phyloP scores from a whole-genome alignment of 2,113 vertebrate species.

The Poecile atricapillus region DNA sequence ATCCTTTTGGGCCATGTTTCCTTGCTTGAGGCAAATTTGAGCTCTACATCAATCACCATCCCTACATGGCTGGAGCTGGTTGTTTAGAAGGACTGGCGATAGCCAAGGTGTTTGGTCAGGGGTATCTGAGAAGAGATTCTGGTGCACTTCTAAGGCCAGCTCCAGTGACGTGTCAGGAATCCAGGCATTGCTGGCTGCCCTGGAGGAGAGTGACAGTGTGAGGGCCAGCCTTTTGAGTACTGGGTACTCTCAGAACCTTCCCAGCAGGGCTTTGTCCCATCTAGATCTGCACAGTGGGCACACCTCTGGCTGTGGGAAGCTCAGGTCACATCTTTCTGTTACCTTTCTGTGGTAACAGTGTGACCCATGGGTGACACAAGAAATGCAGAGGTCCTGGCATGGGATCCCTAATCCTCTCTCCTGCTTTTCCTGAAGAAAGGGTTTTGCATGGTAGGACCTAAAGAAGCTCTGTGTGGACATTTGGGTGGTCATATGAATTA shows the following conservation, averaged over 20 bases:
- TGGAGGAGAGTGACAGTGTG: rapidly evolving
- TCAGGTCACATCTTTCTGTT: neutral
- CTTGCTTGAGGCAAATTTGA: neutral
- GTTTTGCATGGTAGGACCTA: neutral
- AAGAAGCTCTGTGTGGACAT: neutral
- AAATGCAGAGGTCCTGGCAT: neutral
- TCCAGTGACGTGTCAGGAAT: neutral
- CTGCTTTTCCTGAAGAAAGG: neutral
- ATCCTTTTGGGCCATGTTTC: neutral
- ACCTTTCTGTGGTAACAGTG: neutral
- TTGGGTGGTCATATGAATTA: neutral
- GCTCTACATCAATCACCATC: no score
- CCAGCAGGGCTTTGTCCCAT: neutral
- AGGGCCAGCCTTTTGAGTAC: neutral
- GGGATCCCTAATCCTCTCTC: rapidly evolving
- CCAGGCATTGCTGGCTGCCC: neutral
- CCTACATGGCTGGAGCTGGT: neutral
- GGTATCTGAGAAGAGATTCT: neutral
- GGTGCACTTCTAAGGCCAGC: neutral
- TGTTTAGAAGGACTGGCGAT: neutral
- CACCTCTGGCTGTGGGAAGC: rapidly evolving
- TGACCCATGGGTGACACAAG: neutral
- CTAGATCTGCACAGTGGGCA: neutral
- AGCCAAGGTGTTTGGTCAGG: neutral
- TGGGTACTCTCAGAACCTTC: neutral